Conservation (phyloP, 2,888 invertebrate species). For the Mermis nigrescens region DNA sequence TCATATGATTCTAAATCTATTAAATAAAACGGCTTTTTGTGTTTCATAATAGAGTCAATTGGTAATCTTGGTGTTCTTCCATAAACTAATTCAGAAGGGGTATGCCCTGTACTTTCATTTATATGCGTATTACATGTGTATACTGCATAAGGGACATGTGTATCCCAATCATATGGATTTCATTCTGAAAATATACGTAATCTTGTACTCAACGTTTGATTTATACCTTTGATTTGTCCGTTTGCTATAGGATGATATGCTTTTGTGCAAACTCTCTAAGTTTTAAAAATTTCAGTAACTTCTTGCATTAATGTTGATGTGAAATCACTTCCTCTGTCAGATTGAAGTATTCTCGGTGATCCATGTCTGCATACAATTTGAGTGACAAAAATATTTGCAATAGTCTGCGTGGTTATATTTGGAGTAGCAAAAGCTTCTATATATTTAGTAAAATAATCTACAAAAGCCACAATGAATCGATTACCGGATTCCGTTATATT, state of each 20-base stretch:
- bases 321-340: neutral
- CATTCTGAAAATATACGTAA: slow-evolving; percentile 18
- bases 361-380: neutral
- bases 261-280: neutral
- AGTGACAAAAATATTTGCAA: slow-evolving; percentile 18
- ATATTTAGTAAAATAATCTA: slow-evolving; percentile 18
- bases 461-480: slow-evolving; percentile 17
- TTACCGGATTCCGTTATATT: slow-evolving; percentile 13
- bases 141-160: slow-evolving; percentile 16
- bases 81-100: slow-evolving; percentile 15
- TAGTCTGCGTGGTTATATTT: slow-evolving; percentile 24
- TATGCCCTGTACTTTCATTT: slow-evolving; percentile 16
- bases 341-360: neutral
- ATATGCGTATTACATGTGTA: slow-evolving; percentile 19
- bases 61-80: slow-evolving; percentile 17
- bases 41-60: slow-evolving; percentile 9
- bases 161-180: slow-evolving; percentile 22
- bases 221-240: slow-evolving; percentile 14
- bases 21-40: neutral
- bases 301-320: neutral
- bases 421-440: slow-evolving; percentile 23
- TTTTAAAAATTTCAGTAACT: neutral
- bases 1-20: neutral
- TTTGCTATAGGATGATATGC: slow-evolving; percentile 15
- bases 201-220: slow-evolving; percentile 17